Evolutionary conservation across 2,888 invertebrate species (phyloP), one percentile per base, ranked within the genome.

Genomic region (Aleiodes alternator): DNA sequence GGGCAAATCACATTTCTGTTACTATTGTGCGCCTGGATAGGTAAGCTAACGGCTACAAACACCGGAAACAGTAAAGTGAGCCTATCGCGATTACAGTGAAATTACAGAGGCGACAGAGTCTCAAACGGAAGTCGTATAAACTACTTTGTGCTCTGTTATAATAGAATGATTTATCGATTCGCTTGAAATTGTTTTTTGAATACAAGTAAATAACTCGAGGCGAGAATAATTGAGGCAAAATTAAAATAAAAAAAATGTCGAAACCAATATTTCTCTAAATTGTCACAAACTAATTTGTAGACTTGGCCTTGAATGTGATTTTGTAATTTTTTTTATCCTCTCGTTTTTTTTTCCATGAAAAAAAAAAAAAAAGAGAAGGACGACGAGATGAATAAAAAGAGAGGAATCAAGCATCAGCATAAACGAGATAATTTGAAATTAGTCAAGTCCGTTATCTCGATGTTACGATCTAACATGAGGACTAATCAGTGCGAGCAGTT

Each of bases 71-170:
- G 78, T 76, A 69, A 75, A 78, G 77, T 71, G 78, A 76, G 77
- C 77, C 64, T 76, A 79, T 80, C 80, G 78, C 78, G 80, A 80
- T 80, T 80, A 80, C 80, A 56, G 74, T 78, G 78, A 80, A 79
- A 80, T 80, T 76, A 59, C 75, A 31, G 61, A 75, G 69, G 74
- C 74, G 69, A 57, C 61, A 75, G 56, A 75, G 76, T 53, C 78
- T 51, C 64, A 64, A 73, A 75, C 76, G 79, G 78, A 80, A 80
- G 79, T 80, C 79, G 77, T 80, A 80, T 68, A 68, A 16, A 78
- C 69, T 77, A 57, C 73, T 77, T 77, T 68, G 71, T 70, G 69
- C 64, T 66, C 57, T 50, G 51, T n/a, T 68, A 68, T 50, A 51
- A 68, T 74, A 71, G 72, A 77, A 78, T 80, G 79, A 78, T 78